These are phyloP conservation scores for Physocephala rufipes DNA, from an alignment of 2,888 invertebrate genomes.

Conservation along the genomic window DNA sequence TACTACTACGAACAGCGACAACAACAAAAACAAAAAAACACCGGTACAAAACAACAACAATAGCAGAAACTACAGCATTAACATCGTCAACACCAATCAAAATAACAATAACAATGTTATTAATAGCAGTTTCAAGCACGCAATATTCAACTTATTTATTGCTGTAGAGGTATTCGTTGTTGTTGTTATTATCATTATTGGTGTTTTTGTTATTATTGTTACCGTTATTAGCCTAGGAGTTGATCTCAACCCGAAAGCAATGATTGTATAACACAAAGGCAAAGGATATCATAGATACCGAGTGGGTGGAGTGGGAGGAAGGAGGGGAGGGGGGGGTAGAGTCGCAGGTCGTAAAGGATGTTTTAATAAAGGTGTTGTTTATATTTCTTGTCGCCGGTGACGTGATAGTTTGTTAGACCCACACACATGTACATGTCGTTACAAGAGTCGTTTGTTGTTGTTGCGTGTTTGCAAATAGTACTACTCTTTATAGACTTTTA, in stretches of 20 bases:
- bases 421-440: too few species aligned
- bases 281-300: background rate
- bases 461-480: too few species aligned
- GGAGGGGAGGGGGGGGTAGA: too few species aligned
- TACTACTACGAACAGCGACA: background rate
- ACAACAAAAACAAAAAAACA: background rate
- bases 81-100: conserved; percentile 2
- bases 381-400: background rate
- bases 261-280: too few species aligned
- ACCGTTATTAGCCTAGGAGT: background rate
- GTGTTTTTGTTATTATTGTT: conserved; percentile 39
- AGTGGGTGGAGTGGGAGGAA: background rate
- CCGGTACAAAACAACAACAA: background rate
- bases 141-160: conserved; percentile 31
- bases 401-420: too few species aligned
- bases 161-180: conserved; percentile 23
- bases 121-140: conserved; percentile 32
- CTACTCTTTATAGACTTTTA: too few species aligned
- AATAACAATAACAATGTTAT: conserved; percentile 21
- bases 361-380: background rate
- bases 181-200: conserved; percentile 44
- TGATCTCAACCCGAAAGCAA: background rate
- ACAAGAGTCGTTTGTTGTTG: too few species aligned
- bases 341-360: background rate
- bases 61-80: background rate